Evolutionary conservation across 2,113 vertebrate species (phyloP), one percentile per base, ranked within the genome.

Genomic region (Leucoraja erinaceus): DNA sequence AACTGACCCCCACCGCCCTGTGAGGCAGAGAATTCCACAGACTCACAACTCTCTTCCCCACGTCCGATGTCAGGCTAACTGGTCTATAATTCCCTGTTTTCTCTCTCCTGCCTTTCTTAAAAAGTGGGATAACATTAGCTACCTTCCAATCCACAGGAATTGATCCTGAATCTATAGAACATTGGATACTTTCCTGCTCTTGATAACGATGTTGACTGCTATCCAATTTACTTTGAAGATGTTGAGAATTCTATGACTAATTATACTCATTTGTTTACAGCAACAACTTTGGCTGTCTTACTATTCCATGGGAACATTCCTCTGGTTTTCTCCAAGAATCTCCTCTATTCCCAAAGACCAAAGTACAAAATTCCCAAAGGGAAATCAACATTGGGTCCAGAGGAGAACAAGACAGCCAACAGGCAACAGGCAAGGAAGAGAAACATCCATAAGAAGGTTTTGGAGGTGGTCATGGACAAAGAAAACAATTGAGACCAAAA

Each of bases 231-330:
- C 18, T 16, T 63, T 3, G 8, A 22, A 6, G 8, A 59, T 12
- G 9, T 83, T 18, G 83, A 5, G 63, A 61, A 90, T 38, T 91
- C 66, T 88, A 12, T 6, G 28, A 54, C 38, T 91, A 33, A 91
- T 14, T 2, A 20, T 22, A 54, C 68, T 6, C 9, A 16, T 91
- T 20, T 91, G n/a, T 94, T 47, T 94, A 0, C 93, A 99, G 98
- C 98, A 28, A 98, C 98, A 98, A 94, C 94, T 0, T 66, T 97
- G 94, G 98, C 98, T 0, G 93, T 98, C 74, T 93, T 99, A 79
- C 93, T 99, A 11, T 95, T 96, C 93, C 95, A 96, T 90, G 98
- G 98, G 0, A 96, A 96, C 78, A 96, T 99, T 59, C 98, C 98
- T 0, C 95, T 96, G 18, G 94, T 99, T 68, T 99, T 98, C 96